Evolutionary conservation across 2,888 invertebrate genomes (phyloP).

Genomic region (Amorpha juglandis): DNA sequence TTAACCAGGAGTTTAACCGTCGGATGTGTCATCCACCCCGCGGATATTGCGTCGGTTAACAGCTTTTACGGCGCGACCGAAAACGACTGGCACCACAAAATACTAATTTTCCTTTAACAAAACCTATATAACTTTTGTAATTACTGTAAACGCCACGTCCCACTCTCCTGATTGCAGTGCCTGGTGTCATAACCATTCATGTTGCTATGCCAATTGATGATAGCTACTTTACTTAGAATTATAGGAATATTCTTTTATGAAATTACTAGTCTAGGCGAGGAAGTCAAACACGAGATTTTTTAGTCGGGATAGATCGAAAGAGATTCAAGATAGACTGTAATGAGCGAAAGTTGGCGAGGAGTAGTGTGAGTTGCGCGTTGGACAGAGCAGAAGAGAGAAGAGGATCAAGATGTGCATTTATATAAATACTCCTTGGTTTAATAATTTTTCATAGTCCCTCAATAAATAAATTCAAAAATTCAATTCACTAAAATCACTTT

Average conservation of each 20-base stretch:
- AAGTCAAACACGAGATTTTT: too few species aligned
- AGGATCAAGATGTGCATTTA: too few species aligned
- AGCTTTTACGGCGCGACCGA: slow-evolving; percentile 65
- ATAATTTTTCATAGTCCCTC: too few species aligned
- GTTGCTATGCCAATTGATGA: slow-evolving; percentile 7
- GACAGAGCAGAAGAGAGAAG: too few species aligned
- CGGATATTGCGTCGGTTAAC: slow-evolving; percentile 59
- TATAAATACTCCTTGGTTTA: too few species aligned
- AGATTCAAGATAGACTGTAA: too few species aligned
- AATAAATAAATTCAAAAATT: too few species aligned
- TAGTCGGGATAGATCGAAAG: too few species aligned
- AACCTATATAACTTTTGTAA: slow-evolving; percentile 79
- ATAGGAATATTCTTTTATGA: background rate
- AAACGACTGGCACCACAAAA: slow-evolving; percentile 74
- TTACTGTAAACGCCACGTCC: slow-evolving; percentile 73
- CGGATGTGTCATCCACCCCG: slow-evolving; percentile 36
- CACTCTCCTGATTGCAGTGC: slow-evolving; percentile 60
- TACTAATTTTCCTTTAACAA: slow-evolving; percentile 75
- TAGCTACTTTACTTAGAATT: background rate
- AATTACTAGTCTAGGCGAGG: too few species aligned
- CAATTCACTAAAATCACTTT: too few species aligned
- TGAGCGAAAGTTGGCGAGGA: too few species aligned
- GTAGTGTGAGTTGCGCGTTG: too few species aligned
- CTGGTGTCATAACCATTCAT: slow-evolving; percentile 39
- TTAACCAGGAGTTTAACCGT: slow-evolving; percentile 30